Conservation (phyloP, 37 sponge, comb jelly and placozoan species). For the Halisarca cf. caerulea region DNA sequence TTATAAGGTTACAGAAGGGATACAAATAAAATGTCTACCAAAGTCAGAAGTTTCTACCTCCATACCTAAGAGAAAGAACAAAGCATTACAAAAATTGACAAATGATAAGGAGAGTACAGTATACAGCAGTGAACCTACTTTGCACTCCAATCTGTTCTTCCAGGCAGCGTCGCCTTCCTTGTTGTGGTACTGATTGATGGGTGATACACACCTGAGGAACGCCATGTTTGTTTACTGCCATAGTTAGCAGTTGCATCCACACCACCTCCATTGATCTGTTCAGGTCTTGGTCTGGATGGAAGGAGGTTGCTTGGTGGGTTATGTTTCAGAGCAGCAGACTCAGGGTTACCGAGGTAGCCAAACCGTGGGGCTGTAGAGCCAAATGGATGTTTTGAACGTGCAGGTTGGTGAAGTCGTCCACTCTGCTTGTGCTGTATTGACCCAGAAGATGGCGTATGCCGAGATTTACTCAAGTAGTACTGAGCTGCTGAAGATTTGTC, state of each 20-base stretch:
- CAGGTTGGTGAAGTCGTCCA: neutral
- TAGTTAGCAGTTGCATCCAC: neutral
- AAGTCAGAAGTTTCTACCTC: too few species aligned
- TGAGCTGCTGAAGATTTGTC: conserved; percentile 47
- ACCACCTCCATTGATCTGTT: neutral
- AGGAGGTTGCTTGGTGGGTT: neutral
- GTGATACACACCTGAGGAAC: neutral
- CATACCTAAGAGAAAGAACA: too few species aligned
- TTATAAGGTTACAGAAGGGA: too few species aligned
- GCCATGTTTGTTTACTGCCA: neutral
- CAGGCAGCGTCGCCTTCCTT: conserved; percentile 30
- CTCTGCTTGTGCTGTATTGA: conserved; percentile 2
- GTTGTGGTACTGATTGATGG: neutral
- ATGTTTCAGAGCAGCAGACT: neutral
- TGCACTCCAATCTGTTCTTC: conserved; percentile 66
- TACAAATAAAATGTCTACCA: too few species aligned
- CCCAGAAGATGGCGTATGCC: conserved; percentile 62
- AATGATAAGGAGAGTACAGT: neutral
- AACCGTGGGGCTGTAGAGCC: conserved; percentile 64
- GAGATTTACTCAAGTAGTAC: conserved; percentile 77
- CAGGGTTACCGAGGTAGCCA: neutral
- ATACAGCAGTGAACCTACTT: conserved; percentile 44
- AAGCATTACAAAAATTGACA: too few species aligned
- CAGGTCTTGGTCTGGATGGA: neutral
- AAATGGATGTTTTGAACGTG: conserved; percentile 28